These are phyloP conservation scores for Dasyprocta punctata DNA, from an alignment of 2,113 vertebrate genomes.

Conservation along the genomic window DNA sequence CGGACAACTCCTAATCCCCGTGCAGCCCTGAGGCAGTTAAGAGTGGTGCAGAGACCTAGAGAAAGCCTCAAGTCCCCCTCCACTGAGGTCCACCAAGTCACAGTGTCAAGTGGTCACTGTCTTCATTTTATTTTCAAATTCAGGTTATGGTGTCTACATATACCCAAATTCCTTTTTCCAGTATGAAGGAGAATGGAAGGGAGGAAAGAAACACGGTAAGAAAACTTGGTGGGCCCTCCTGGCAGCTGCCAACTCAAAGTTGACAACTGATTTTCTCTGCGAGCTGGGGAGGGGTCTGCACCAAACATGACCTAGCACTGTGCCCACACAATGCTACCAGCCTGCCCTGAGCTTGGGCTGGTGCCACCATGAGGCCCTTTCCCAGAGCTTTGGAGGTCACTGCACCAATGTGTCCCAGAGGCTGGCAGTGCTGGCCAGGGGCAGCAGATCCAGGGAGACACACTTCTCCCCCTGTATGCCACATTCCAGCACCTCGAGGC, in stretches of 20 bases:
- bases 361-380: neutral
- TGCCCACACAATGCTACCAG: neutral
- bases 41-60: too few species aligned
- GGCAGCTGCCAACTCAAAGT: neutral
- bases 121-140: neutral
- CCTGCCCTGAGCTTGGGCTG: neutral
- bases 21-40: neutral
- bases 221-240: neutral
- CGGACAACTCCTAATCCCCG: neutral
- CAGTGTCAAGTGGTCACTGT: neutral
- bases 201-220: conserved; percentile 84
- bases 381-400: neutral
- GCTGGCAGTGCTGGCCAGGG: neutral
- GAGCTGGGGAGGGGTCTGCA: neutral
- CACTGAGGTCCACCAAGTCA: neutral
- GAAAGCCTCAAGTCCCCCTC: neutral
- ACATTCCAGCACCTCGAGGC: fast-evolving
- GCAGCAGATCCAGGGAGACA: neutral
- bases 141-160: conserved; percentile 84
- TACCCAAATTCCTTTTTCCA: conserved; percentile 85
- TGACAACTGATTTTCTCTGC: neutral
- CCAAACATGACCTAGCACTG: neutral
- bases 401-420: neutral
- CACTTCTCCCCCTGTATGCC: neutral
- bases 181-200: conserved; percentile 86